Evolutionary conservation across 2,888 invertebrate genomes (phyloP).

Genomic region (Mantis religiosa): DNA sequence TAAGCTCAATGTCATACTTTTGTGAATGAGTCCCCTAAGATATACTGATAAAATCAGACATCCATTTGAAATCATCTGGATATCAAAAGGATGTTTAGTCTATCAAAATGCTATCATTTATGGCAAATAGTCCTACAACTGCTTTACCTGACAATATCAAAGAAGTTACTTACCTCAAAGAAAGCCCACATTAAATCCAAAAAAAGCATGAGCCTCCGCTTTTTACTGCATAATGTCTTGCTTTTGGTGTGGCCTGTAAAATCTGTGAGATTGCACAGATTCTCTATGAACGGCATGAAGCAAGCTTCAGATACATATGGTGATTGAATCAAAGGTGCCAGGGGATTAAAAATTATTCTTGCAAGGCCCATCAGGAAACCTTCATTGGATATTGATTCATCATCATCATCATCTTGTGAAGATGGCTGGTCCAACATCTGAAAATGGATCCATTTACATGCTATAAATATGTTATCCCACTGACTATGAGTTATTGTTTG

Average conservation of each 20-base stretch:
- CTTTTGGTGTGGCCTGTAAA: not conserved
- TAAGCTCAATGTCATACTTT: no score
- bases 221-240: constrained; percentile 30
- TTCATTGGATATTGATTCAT: constrained; percentile 37
- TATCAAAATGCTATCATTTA: no score
- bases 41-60: no score
- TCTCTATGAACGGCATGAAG: constrained; percentile 54
- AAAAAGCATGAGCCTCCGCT: constrained; percentile 38
- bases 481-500: not conserved
- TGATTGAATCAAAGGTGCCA: constrained; percentile 57
- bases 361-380: constrained; percentile 41
- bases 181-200: constrained; percentile 65
- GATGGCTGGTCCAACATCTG: constrained; percentile 1
- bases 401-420: constrained; percentile 16
- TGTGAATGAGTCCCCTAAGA: no score
- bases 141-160: not conserved
- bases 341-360: constrained; percentile 51
- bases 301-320: constrained; percentile 68
- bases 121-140: no score
- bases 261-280: constrained; percentile 32
- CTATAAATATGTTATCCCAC: no score
- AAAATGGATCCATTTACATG: not conserved
- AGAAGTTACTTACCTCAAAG: constrained; percentile 48
- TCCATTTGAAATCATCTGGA: no score
- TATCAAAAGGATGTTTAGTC: no score